Percentiles rank a stretch among this genome's conserved stretches.
These are phyloP conservation scores for Cricetomys ansorgei DNA, from an alignment of 2,113 vertebrate genomes.

Conservation along the genomic window DNA sequence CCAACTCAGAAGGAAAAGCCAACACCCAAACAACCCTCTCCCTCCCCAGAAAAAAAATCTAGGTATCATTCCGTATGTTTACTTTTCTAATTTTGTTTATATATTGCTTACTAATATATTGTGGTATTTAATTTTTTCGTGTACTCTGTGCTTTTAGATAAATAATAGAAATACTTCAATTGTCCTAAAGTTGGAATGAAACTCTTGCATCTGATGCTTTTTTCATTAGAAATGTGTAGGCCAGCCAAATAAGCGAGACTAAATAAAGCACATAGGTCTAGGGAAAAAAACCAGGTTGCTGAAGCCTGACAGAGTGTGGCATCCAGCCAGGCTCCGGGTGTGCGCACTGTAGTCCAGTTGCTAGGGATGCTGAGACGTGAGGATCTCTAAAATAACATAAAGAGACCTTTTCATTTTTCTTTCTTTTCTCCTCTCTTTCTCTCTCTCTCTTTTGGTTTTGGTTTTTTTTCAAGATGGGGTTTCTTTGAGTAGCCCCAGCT, in stretches of 20 bases:
- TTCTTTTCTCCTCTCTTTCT: too few species aligned
- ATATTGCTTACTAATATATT: conserved; percentile 4
- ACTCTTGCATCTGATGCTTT: conserved; percentile 2
- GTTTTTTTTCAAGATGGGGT: too few species aligned
- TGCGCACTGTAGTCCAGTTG: not conserved
- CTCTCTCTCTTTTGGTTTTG: too few species aligned
- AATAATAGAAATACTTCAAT: conserved; percentile 6
- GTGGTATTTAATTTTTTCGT: conserved; percentile 15
- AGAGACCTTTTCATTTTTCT: too few species aligned
- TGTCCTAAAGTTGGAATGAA: conserved; percentile 28
- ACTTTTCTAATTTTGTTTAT: conserved; percentile 27
- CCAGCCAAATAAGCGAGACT: not conserved
- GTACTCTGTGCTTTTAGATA: conserved; percentile 24
- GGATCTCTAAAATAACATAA: not conserved
- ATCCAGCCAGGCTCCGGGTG: not conserved
- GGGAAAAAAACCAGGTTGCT: not conserved
- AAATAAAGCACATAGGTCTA: not conserved
- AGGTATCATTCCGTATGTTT: not conserved
- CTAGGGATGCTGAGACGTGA: not conserved
- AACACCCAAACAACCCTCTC: not conserved
- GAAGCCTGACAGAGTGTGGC: not conserved
- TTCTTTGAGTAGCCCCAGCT: too few species aligned
- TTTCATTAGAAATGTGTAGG: conserved; percentile 24
- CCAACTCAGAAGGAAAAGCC: not conserved
- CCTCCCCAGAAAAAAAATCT: not conserved